These are phyloP conservation scores for Rhimphoctona megacephalus DNA, from an alignment of 2,888 invertebrate species.

Conservation along the genomic window DNA sequence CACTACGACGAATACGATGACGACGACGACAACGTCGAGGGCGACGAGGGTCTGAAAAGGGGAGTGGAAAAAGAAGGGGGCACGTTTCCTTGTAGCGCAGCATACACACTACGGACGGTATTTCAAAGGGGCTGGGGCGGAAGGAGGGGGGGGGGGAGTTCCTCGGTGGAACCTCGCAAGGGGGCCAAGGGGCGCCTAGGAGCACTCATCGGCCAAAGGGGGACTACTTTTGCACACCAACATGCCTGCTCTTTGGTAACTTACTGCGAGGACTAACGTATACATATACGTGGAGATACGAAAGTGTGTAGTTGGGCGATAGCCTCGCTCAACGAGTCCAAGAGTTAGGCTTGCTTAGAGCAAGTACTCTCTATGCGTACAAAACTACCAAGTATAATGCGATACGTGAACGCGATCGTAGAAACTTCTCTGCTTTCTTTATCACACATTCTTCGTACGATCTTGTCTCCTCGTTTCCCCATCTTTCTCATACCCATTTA, in stretches of 20 bases:
- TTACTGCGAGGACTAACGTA: slow-evolving; percentile 26
- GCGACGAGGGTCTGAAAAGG: slow-evolving; percentile 50
- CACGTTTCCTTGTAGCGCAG: not conserved
- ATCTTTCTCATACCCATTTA: not conserved
- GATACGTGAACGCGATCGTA: not conserved
- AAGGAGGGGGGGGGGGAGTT: slow-evolving; percentile 15
- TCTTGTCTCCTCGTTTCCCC: not conserved
- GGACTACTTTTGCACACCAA: slow-evolving; percentile 72
- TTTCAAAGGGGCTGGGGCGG: slow-evolving; percentile 19
- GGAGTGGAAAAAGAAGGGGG: slow-evolving; percentile 26
- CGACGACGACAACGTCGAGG: slow-evolving; percentile 55
- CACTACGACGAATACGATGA: slow-evolving; percentile 44
- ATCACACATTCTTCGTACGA: not conserved
- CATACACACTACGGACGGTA: slow-evolving; percentile 20
- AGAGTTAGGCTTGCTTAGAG: slow-evolving; percentile 59
- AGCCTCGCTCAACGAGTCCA: slow-evolving; percentile 19
- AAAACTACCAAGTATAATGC: slow-evolving; percentile 38
- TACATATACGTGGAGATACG: slow-evolving; percentile 20
- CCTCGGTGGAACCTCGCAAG: slow-evolving; percentile 62
- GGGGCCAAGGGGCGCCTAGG: slow-evolving; percentile 76
- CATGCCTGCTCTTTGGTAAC: slow-evolving; percentile 39
- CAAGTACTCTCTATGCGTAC: slow-evolving; percentile 24
- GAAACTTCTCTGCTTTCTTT: slow-evolving; percentile 6
- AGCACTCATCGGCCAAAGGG: slow-evolving; percentile 81
- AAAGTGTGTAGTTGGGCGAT: slow-evolving; percentile 7